Evolutionary conservation across 2,113 vertebrate genomes (phyloP), one percentile per base, ranked within the genome.

Genomic region (Theristicus caerulescens): DNA sequence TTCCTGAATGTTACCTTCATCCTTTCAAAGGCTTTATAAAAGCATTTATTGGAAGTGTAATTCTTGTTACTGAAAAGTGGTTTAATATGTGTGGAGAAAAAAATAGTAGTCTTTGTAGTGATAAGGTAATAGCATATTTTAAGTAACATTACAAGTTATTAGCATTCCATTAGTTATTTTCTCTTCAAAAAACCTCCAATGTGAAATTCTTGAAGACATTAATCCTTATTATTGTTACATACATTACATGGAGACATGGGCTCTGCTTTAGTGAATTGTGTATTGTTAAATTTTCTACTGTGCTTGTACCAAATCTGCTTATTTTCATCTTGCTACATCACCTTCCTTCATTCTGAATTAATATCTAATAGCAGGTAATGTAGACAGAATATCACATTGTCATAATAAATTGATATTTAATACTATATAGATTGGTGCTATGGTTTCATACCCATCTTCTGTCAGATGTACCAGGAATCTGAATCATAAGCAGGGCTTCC

Each of bases 121-220:
- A 91, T 86, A 93, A 83, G 32, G 44, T 88, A 94, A 86, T 55
- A 88, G 67, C 38, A 49, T 79, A 89, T 92, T 92, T 90, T 90
- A 52, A 40, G 55, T 26, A 81, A 52, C 69, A 18, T 66, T 81
- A 88, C n/a, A 74, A 90, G 46, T 90, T 52, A 88, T 91, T 95
- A 92, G 18, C 52, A 90, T 64, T 11, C 27, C 42, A 21, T 78
- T 86, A 83, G 55, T 59, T 92, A 55, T 78, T 71, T 86, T 84
- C 34, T 69, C n/a, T 64, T 88, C 27, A 83, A 83, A 89, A 82
- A 32, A 8, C 9, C 29, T 44, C 26, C 25, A 55, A 10, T 15
- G 7, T 32, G 9, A 87, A 67, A 55, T 52, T 61, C 25, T 66
- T 77, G 51, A 77, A 36, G 47, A 90, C 61, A 90, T 59, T 71